Percentiles rank a stretch among this genome's conserved stretches.
Evolutionary conservation across 2,797 vertebrate species (phyloP).

Genomic region (Harpagifer antarcticus): DNA sequence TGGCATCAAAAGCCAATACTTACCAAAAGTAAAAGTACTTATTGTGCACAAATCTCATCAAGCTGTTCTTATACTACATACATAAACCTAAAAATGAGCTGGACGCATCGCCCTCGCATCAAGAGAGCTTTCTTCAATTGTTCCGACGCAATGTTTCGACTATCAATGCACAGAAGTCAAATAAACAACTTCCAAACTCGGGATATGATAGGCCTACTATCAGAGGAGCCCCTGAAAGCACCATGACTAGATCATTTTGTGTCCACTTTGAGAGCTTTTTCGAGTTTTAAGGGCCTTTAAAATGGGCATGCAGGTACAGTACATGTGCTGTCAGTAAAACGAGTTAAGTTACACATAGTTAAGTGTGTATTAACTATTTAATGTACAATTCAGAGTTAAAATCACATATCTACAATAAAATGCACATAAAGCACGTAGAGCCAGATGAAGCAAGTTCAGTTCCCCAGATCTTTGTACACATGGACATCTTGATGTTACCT

Average conservation of each 20-base stretch:
- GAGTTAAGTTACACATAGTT: conserved; percentile 48
- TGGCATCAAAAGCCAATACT: too few relatives aligned
- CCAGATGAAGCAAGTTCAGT: conserved; percentile 79
- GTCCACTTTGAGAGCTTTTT: background rate
- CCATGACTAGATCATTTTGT: background rate
- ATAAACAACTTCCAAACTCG: too few relatives aligned
- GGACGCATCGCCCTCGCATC: too few relatives aligned
- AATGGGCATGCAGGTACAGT: background rate
- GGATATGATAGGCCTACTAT: too few relatives aligned
- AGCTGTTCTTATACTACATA: background rate
- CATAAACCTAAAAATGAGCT: too few relatives aligned
- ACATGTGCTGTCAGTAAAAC: background rate
- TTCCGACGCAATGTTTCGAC: too few relatives aligned
- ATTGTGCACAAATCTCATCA: background rate
- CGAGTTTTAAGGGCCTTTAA: background rate
- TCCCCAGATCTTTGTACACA: conserved; percentile 47
- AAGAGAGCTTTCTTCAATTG: too few relatives aligned
- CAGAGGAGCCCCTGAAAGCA: too few relatives aligned
- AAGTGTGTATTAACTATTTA: conserved; percentile 80
- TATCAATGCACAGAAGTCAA: too few relatives aligned
- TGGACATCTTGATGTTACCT: conserved; percentile 43
- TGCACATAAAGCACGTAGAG: conserved; percentile 74
- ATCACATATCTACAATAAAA: conserved; percentile 84
- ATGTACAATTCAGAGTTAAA: conserved; percentile 81
- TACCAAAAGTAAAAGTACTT: too few relatives aligned